Base-by-base conservation (phyloP, 2,888 invertebrate genomes). In the Pterostichus madidus region DNA sequence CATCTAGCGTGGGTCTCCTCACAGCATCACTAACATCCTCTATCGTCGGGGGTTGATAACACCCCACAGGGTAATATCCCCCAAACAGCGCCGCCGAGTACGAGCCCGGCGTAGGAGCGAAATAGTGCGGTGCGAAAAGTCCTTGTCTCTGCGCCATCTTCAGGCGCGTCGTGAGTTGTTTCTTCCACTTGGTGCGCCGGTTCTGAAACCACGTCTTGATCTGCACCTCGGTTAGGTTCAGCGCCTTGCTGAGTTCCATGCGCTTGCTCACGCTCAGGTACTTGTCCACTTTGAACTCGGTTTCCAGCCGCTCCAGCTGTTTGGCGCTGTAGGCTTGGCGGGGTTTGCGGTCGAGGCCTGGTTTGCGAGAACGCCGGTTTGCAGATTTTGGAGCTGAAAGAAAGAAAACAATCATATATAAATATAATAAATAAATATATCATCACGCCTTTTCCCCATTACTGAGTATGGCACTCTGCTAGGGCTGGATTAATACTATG, bases 141-240 rank as follows among this genome's bases (percentile, higher is more conserved):
- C 90, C 88, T 87, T 97, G 97, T 1, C 97, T 91, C 87, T 97
- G 97, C 0, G 97, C 96, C 89, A 97, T 95, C 89, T 97, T 97
- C 84, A 98, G 90, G 2, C 97, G 91, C 0, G 97, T 96, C 0
- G 98, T 97, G 87, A 99, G 90, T 88, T 99, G 98, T 87, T 99
- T 99, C 91, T 99, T 98, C 98, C 98, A 98, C 89, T 99, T 98
- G 0, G 98, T 99, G 84, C 98, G 92, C 83, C 98, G 92, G 88
- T 98, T 98, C 90, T 98, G 97, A 89, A 98, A 98, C 98, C 98
- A 98, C 0, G 98, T 98, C 89, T 98, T 98, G 85, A 98, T 98
- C 91, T 98, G 98, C 0, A 98, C 98, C 90, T 98, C 98, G 0
- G 98, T 98, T 61, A 98, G 91, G 85, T 94, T 95, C 44, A 99